phyloP scores from a whole-genome alignment of 2,113 vertebrate species.

The Pelobates fuscus region DNA sequence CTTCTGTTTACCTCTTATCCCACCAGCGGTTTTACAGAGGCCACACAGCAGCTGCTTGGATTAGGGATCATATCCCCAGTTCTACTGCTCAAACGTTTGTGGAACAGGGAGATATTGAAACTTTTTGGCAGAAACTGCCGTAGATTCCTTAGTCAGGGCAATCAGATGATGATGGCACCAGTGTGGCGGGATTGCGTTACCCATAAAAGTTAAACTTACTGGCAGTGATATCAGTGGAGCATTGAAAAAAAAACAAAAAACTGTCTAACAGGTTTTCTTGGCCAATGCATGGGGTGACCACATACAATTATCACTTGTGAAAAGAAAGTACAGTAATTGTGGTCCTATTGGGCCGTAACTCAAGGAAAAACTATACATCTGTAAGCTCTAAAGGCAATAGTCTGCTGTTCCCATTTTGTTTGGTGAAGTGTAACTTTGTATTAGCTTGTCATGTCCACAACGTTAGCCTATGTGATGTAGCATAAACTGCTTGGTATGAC shows the following conservation, averaged over 20 bases:
- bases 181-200: conserved; percentile 28
- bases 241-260: conserved; percentile 30
- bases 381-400: not conserved
- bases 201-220: conserved; percentile 43
- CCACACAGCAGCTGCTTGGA: conserved; percentile 23
- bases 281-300: conserved; percentile 38
- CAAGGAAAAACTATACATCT: not conserved
- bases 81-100: not conserved
- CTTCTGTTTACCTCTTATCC: not conserved
- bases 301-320: conserved; percentile 48
- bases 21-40: conserved; percentile 1
- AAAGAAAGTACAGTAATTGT: conserved; percentile 32
- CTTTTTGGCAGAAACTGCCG: conserved; percentile 18
- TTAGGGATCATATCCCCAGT: conserved; percentile 4
- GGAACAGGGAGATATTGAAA: conserved; percentile 41
- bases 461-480: no score
- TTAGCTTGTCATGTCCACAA: no score
- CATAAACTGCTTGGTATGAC: no score
- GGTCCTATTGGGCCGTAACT: conserved; percentile 19
- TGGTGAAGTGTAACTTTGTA: not conserved
- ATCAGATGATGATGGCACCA: conserved; percentile 42
- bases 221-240: conserved; percentile 35
- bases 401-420: not conserved
- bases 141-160: conserved; percentile 33
- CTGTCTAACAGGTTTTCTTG: conserved; percentile 28